Evolutionary conservation across 92 coral and sea anemone genomes (phyloP).

Genomic region (Porites rus): DNA sequence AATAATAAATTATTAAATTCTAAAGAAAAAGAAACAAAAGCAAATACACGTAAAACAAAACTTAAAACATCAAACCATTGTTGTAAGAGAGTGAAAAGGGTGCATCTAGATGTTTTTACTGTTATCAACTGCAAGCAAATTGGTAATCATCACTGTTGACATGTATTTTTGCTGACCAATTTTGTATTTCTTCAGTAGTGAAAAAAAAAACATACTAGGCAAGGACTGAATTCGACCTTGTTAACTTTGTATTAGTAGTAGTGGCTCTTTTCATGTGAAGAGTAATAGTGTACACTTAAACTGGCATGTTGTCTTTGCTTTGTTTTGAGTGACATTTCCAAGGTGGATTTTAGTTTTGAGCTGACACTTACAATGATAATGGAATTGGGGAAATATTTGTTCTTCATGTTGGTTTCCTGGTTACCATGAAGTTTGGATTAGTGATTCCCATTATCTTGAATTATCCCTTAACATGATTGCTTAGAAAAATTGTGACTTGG

Average conservation of each 20-base stretch:
- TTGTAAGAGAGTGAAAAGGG: no score
- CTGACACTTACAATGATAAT: background rate
- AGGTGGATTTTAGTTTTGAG: background rate
- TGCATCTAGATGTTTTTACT: no score
- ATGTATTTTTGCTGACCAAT: background rate
- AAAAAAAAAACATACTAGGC: no score
- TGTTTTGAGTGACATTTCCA: background rate
- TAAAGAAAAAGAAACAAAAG: no score
- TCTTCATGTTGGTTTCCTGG: slow-evolving; percentile 24
- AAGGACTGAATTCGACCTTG: background rate
- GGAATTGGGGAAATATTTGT: slow-evolving; percentile 1
- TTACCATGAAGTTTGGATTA: background rate
- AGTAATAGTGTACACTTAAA: no score
- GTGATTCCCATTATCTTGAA: no score
- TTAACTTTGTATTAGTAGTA: background rate
- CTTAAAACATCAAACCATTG: no score
- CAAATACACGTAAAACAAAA: no score
- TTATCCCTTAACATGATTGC: no score
- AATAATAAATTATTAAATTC: no score
- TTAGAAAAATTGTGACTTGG: no score
- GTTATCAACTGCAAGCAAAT: background rate
- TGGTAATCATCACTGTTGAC: background rate
- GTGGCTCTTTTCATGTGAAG: background rate
- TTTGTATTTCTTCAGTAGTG: background rate
- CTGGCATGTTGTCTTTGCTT: background rate